A percentile compares a stretch with the other conserved stretches of the same genome.
Evolutionary conservation across 2,113 vertebrate species (phyloP).

Genomic region (Saiga tatarica): DNA sequence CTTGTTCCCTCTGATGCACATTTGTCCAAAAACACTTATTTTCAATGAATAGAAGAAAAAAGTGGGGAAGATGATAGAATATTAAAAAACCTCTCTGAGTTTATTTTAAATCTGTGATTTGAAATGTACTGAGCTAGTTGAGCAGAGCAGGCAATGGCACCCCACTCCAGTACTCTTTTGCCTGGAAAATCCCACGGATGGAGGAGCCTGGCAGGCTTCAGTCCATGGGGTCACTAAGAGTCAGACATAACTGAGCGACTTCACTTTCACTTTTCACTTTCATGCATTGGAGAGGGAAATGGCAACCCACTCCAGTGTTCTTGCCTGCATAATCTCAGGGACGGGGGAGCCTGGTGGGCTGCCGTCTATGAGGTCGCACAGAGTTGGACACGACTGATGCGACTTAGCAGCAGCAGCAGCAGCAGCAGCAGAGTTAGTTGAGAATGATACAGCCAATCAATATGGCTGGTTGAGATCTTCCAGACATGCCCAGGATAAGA

Average conservation of each 20-base stretch:
- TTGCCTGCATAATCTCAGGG: no score
- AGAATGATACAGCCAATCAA: background rate
- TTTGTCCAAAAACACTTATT: conserved; percentile 31
- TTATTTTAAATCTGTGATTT: conserved; percentile 21
- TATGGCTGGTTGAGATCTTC: background rate
- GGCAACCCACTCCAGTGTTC: no score
- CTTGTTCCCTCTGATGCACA: background rate
- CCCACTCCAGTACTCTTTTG: no score
- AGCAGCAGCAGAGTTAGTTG: background rate
- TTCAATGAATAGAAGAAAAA: background rate
- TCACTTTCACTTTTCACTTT: no score
- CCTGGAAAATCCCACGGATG: no score
- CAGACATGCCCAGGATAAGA: background rate
- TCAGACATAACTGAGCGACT: fast-evolving
- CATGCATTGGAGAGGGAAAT: no score
- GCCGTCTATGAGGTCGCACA: no score
- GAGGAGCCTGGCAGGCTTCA: no score
- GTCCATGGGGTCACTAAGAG: no score
- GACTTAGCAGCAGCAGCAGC: no score
- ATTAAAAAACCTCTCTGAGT: background rate
- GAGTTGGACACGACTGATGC: fast-evolving
- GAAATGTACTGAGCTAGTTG: background rate
- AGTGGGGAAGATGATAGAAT: background rate
- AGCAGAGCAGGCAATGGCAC: background rate
- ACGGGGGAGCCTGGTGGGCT: no score